These are phyloP conservation scores for Masticophis lateralis DNA, from an alignment of 2,797 vertebrate genomes.

Conservation along the genomic window DNA sequence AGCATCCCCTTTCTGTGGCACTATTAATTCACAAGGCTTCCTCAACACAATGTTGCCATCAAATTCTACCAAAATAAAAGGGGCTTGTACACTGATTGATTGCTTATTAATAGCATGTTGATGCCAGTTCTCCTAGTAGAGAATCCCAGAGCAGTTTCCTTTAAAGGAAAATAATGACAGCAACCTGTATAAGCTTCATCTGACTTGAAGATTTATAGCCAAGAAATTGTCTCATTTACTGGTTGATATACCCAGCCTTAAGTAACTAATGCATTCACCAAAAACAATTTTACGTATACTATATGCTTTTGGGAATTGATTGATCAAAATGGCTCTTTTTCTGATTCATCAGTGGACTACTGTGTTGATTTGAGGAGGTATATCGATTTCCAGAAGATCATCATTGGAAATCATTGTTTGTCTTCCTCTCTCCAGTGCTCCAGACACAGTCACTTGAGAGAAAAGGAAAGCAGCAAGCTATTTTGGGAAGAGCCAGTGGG, in stretches of 20 bases:
- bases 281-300: background rate
- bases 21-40: slow-evolving; percentile 6
- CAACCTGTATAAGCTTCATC: background rate
- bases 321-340: background rate
- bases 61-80: background rate
- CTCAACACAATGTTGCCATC: background rate
- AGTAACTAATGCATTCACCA: background rate
- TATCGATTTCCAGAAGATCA: background rate
- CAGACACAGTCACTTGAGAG: background rate
- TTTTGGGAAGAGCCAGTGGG: background rate
- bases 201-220: background rate
- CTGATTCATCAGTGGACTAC: background rate
- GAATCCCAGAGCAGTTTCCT: background rate
- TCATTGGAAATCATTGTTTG: background rate
- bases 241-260: background rate
- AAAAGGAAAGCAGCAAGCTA: background rate
- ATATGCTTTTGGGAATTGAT: background rate
- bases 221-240: background rate
- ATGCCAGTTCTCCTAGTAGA: background rate
- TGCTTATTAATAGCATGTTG: background rate
- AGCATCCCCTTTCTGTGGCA: slow-evolving; percentile 35
- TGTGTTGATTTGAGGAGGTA: background rate
- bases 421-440: background rate
- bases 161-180: background rate
- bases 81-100: background rate